Conservation (phyloP, 2,113 vertebrate genomes). For the Tenrec ecaudatus region DNA sequence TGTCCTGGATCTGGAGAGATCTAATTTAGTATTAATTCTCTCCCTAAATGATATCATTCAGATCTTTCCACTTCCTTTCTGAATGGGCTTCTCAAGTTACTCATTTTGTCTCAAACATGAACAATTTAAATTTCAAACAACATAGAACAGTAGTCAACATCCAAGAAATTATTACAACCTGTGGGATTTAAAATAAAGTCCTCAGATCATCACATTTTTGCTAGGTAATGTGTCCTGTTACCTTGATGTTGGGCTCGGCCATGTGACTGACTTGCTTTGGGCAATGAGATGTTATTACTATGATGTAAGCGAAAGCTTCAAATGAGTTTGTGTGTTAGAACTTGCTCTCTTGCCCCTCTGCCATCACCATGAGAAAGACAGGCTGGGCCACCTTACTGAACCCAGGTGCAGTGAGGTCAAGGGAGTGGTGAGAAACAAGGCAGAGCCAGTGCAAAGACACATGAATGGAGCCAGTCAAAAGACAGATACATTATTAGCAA, state of each 20-base stretch:
- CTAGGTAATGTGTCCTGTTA: background rate
- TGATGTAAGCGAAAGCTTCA: background rate
- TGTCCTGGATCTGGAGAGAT: background rate
- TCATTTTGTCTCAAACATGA: conserved; percentile 53
- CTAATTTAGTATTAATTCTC: conserved; percentile 16
- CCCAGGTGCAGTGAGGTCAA: background rate
- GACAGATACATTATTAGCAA: background rate
- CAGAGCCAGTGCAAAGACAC: background rate
- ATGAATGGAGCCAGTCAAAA: background rate
- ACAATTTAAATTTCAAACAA: conserved; percentile 37
- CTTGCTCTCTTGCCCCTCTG: background rate
- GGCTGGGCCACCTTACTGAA: background rate
- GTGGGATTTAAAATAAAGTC: conserved; percentile 4
- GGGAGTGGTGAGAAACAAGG: background rate
- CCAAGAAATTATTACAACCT: background rate
- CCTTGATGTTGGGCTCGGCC: background rate
- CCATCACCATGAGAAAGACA: background rate
- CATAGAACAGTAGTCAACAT: background rate
- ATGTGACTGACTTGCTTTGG: too few relatives aligned
- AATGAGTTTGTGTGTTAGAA: conserved; percentile 39
- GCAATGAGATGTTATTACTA: background rate
- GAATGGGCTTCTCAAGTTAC: conserved; percentile 5
- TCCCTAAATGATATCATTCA: conserved; percentile 35
- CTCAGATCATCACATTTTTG: background rate
- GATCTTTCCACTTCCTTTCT: conserved; percentile 25